Base-by-base conservation (phyloP, 2,113 vertebrate genomes). In the Chloroceryle aenea region DNA sequence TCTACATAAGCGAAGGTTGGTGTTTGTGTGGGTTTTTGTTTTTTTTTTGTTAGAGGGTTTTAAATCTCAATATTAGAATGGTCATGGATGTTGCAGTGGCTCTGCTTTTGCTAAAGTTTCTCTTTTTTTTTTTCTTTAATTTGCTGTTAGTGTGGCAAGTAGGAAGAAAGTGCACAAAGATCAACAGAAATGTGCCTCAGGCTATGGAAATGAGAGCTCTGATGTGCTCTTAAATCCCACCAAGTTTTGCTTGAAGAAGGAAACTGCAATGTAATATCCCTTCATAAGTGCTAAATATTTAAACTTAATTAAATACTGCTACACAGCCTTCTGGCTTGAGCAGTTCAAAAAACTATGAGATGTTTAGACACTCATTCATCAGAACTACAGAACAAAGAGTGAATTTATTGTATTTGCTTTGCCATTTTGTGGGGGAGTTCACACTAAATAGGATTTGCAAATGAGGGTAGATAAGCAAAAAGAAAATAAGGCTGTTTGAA, bases 271-370 rank as follows among this genome's bases (percentile, higher is more conserved):
- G 10, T 69, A 75, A 73, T 78, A 89, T 23, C 23, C 48, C 12
- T 64, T 75, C 48, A 7, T 76, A 85, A 87, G 43, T 80, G 71
- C 42, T 64, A 68, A 79, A 53, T 89, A 55, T 75, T 82, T 92
- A 62, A 34, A 23, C 55, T 73, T 73, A 45, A 69, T 91, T 89
- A 82, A 76, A 64, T 68, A 38, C 23, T 42, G 7, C 32, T 66
- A 5, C 21, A 85, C 7, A 3, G 6, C 40, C 42, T 32, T 63
- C 84, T 93, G 56, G 19, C 6, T 62, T 85, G 36, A 82, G 69
- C 34, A 29, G 5, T 43, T 10, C 0, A 2, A 82, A 52, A 83
- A 66, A 81, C 50, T 32, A 14, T 3, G 8, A 84, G 13, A 6
- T 38, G 40, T 32, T 85, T 43, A 69, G 40, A 71, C 15, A 48